Evolutionary conservation across 1,140 invertebrate genomes (phyloP), one percentile per base, ranked within the genome.

Genomic region (Drosophila orena): DNA sequence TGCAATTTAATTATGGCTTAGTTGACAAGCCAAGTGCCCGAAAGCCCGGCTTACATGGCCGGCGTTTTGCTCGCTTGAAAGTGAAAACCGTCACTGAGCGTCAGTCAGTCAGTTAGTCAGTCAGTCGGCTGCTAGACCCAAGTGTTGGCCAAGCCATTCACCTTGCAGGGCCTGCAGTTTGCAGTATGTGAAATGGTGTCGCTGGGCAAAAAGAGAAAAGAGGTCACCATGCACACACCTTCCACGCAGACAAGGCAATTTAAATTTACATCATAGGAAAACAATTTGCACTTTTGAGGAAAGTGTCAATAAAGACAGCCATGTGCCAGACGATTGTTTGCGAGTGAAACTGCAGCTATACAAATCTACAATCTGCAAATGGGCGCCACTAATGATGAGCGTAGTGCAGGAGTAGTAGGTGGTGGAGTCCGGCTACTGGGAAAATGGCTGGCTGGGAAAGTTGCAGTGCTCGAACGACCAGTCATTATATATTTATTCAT

Each of bases 1-100:
- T 86, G 83, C 81, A 86, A 58, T 88, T 88, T 86, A 88, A 86
- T 86, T 86, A 86, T 79, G 79, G 71, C 61, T 68, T 46, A 68
- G 74, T 76, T 74, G 78, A 72, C 66, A 58, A 35, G 42, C 37
- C 50, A 52, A 64, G 58, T 35, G 80, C 20, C 40, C 20, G 15
- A 44, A 43, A 42, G 49, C 53, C 54, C 44, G 56, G 54, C 55
- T 58, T 69, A 68, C 59, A 86, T 73, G 50, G 17, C 37, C 59
- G 17, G 8, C 12, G 12, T 20, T 35, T 20, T 40, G 53, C 24
- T 14, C 72, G 50, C 79, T 85, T 35, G 75, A 86, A 83, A 86
- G 81, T 86, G 81, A 86, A 86, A 86, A 88, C 64, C 46, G 59
- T 20, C 62, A 22, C 42, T 66, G 60, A 62, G 60, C 57, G 61